Conservation (phyloP, 2,113 vertebrate genomes). For the Tenebrosternarchus preto region DNA sequence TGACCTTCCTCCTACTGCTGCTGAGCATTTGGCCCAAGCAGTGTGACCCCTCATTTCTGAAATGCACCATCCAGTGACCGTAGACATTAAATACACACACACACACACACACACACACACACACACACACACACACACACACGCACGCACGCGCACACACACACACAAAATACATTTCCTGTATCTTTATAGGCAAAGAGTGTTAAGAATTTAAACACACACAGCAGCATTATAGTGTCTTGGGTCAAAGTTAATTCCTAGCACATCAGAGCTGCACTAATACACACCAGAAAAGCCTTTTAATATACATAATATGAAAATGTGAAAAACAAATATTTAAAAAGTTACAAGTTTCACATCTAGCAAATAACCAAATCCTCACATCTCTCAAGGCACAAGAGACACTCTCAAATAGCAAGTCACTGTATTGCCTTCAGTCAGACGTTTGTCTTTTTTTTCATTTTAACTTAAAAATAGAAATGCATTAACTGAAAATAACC, state of each 20-base stretch:
- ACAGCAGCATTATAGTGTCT: neutral
- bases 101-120: neutral
- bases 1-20: too few relatives aligned
- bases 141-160: neutral
- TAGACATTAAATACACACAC: neutral
- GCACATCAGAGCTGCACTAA: too few relatives aligned
- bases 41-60: neutral
- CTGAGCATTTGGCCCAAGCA: neutral
- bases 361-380: neutral
- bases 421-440: neutral
- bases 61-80: neutral
- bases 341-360: neutral
- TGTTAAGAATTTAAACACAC: neutral
- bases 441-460: slow-evolving; percentile 12
- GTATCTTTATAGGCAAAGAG: neutral
- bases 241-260: too few relatives aligned
- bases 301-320: too few relatives aligned
- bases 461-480: slow-evolving; percentile 17
- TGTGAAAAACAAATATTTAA: too few relatives aligned
- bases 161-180: neutral
- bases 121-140: neutral
- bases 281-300: too few relatives aligned
- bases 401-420: too few relatives aligned
- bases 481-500: neutral
- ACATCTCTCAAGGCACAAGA: neutral